Evolutionary conservation across 1,140 invertebrate genomes (phyloP).

Genomic region (Colletes gigas): DNA sequence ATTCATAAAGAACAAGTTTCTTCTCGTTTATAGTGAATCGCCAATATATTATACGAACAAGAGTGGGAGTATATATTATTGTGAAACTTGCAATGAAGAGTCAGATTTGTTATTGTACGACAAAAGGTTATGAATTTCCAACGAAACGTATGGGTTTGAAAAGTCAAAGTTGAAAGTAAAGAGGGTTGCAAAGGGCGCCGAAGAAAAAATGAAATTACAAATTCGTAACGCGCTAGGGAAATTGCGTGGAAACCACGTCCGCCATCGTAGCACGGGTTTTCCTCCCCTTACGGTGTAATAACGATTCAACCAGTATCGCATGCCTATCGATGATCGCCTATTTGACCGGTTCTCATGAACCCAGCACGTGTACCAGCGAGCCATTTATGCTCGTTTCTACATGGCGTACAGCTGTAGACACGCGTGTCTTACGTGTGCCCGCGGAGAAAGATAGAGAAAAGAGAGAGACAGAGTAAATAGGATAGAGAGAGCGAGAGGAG

Average conservation of each 20-base stretch:
- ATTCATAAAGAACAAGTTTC: too few relatives aligned
- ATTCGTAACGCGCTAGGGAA: not conserved
- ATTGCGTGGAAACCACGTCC: not conserved
- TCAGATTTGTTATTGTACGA: too few relatives aligned
- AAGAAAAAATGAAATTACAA: not conserved
- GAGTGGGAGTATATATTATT: too few relatives aligned
- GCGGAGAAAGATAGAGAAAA: not conserved
- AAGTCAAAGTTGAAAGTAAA: not conserved
- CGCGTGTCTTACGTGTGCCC: slow-evolving; percentile 50
- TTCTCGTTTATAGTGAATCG: too few relatives aligned
- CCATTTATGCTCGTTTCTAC: slow-evolving; percentile 49
- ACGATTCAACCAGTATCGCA: slow-evolving; percentile 20
- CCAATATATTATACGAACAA: too few relatives aligned
- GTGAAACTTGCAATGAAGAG: too few relatives aligned
- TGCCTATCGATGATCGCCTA: slow-evolving; percentile 45
- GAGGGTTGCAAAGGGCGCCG: too few relatives aligned
- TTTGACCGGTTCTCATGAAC: slow-evolving; percentile 47
- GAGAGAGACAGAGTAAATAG: slow-evolving; percentile 14
- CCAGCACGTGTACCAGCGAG: slow-evolving; percentile 51
- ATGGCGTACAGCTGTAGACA: slow-evolving; percentile 54
- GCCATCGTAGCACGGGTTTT: not conserved
- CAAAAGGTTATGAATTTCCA: too few relatives aligned
- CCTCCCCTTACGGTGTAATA: not conserved
- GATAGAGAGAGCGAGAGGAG: slow-evolving; percentile 5
- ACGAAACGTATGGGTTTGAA: too few relatives aligned